Evolutionary conservation across 1,140 invertebrate species (phyloP), one percentile per base, ranked within the genome.

Genomic region (Magallana gigas): DNA sequence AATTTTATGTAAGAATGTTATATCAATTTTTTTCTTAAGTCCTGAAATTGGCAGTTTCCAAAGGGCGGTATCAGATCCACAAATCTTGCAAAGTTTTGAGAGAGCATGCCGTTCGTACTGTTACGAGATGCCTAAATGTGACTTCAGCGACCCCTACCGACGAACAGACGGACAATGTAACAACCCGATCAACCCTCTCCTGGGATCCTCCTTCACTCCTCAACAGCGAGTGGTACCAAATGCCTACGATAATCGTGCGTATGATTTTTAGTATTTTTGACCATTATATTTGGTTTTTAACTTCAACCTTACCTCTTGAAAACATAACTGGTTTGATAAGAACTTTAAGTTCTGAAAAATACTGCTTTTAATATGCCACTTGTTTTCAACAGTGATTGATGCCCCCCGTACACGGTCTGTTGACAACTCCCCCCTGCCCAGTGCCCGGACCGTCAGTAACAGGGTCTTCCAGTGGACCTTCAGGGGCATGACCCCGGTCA

Each of bases 121-220:
- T 81, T 81, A 48, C n/a, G 14, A 81, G 36, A 81, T 81, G 11
- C 80, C 80, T 16, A 5, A 0, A 3, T 81, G 80, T 81, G 12
- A 81, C 56, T 11, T n/a, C 7, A 48, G 36, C 9, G 16, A 81
- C 11, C 80, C 80, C 14, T 81, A 81, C 36, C 80, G 80, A 57
- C 11, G 56, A 14, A 81, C 80, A 48, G 36, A 81, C 80, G 80
- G 80, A 57, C 56, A 48, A 81, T 81, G 80, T 81, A 81, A 81
- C 80, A 81, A 81, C 56, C 23, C 56, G 80, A 36, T 48, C 16
- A 36, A 48, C 5, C 80, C 29, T 48, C 11, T 80, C 11, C 36
- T 23, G n/a, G 71, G 71, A 23, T 23, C 71, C 1, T 16, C 71
- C 3, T 48, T 80, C 4, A 81, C 80, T 4, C 80, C 80, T 48